phyloP scores from a whole-genome alignment of 1,140 invertebrate genomes.

The Hyles euphorbiae region DNA sequence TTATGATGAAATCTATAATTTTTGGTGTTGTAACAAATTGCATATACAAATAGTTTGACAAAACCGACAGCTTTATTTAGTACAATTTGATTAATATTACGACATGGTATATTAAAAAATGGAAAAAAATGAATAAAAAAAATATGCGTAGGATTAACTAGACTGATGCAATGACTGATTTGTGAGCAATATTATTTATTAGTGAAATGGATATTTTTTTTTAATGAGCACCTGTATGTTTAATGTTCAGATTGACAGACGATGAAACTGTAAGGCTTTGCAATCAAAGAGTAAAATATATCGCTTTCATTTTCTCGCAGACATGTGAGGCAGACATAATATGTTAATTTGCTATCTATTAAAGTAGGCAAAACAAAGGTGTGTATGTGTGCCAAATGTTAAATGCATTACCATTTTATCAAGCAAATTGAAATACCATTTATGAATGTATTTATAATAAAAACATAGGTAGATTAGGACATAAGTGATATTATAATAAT shows the following conservation, averaged over 20 bases:
- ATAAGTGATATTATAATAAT: conserved; percentile 69
- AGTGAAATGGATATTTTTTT: conserved; percentile 30
- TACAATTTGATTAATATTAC: conserved; percentile 25
- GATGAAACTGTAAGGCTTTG: not conserved
- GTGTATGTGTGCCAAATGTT: conserved; percentile 58
- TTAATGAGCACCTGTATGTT: conserved; percentile 11
- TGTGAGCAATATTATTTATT: conserved; percentile 73
- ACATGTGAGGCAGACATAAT: too few relatives aligned
- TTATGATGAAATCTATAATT: too few relatives aligned
- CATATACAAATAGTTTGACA: too few relatives aligned
- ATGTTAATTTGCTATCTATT: not conserved
- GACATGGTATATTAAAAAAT: conserved; percentile 14
- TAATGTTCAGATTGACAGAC: conserved; percentile 4
- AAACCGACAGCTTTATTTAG: conserved; percentile 15
- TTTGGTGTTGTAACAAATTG: too few relatives aligned
- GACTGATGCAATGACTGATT: conserved; percentile 71
- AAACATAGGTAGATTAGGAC: conserved; percentile 53
- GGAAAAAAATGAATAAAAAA: conserved; percentile 26
- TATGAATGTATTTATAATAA: conserved; percentile 55
- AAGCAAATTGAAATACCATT: conserved; percentile 56
- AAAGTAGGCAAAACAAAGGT: conserved; percentile 25
- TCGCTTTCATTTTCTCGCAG: too few relatives aligned
- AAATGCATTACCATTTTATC: conserved; percentile 36
- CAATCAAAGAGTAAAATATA: not conserved
- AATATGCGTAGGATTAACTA: conserved; percentile 39